These are phyloP conservation scores for Sus cebifrons DNA, from an alignment of 2,797 vertebrate genomes.

Conservation along the genomic window DNA sequence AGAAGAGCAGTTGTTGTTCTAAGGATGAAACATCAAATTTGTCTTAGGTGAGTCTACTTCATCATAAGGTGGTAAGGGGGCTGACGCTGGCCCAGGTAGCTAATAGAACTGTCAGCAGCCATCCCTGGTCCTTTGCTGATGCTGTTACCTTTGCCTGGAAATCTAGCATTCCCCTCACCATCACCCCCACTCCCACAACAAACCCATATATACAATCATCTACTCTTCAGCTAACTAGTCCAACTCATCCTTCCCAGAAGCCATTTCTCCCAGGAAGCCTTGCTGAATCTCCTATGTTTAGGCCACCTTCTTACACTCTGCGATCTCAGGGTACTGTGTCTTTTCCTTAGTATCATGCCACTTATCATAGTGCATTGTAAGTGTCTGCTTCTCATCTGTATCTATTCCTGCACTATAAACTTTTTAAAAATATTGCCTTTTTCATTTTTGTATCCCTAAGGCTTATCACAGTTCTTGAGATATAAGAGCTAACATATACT, in stretches of 20 bases:
- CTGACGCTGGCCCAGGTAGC: not conserved
- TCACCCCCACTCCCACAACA: not conserved
- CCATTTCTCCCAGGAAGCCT: not conserved
- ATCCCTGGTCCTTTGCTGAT: not conserved
- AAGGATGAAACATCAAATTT: slow-evolving; percentile 46
- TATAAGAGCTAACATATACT: not conserved
- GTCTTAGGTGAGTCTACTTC: not conserved
- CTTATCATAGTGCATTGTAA: not conserved
- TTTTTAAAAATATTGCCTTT: not conserved
- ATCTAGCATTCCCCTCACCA: not conserved
- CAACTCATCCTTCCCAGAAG: not conserved
- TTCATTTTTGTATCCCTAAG: not conserved
- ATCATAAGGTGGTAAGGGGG: not conserved
- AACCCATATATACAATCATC: not conserved
- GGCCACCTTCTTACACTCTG: not conserved
- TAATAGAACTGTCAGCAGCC: not conserved
- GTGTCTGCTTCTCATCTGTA: not conserved
- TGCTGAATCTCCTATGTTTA: not conserved
- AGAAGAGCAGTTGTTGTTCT: slow-evolving; percentile 19
- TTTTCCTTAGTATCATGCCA: not conserved
- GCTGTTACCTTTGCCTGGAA: not conserved
- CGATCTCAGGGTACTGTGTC: not conserved
- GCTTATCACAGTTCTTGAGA: not conserved
- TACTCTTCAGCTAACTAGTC: not conserved
- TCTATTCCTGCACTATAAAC: not conserved